These are phyloP conservation scores for Darevskia mixta DNA, from an alignment of 2,797 vertebrate species.

Conservation along the genomic window DNA sequence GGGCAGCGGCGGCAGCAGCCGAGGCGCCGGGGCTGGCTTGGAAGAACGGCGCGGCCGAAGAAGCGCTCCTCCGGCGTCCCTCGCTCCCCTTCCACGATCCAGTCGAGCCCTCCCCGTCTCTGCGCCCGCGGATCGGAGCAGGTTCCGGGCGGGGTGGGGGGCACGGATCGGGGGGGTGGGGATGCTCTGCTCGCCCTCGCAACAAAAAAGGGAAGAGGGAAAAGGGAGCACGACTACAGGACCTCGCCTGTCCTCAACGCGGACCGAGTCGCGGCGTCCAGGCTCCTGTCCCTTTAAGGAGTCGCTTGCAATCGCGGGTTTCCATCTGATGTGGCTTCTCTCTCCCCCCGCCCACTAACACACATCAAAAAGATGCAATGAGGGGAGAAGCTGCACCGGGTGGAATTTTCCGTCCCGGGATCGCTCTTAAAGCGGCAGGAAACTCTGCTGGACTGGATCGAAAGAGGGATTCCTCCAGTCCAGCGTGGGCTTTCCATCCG, in stretches of 20 bases:
- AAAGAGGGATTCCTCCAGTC: neutral
- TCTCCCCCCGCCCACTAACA: neutral
- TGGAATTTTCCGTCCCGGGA: neutral
- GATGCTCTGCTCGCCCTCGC: too few species aligned
- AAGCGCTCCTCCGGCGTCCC: neutral
- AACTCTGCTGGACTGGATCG: neutral
- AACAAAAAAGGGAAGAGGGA: rapidly evolving
- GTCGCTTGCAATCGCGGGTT: neutral
- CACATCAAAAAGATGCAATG: neutral
- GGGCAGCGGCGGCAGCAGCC: constrained; percentile 53
- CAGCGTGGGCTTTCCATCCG: neutral
- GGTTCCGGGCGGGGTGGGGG: neutral
- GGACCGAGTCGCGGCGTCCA: neutral
- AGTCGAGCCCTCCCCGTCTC: neutral
- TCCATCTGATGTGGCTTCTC: neutral
- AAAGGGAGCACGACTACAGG: neutral
- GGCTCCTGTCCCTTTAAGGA: neutral
- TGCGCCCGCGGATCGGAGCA: neutral
- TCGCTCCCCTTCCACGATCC: neutral
- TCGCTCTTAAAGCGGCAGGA: constrained; percentile 4
- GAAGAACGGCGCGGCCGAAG: constrained; percentile 39
- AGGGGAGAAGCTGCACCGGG: neutral
- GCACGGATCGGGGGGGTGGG: neutral
- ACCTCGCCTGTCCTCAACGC: neutral
- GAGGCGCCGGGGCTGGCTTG: neutral